These are phyloP conservation scores for Tenodera sinensis DNA, from an alignment of 2,888 invertebrate species.

Conservation along the genomic window DNA sequence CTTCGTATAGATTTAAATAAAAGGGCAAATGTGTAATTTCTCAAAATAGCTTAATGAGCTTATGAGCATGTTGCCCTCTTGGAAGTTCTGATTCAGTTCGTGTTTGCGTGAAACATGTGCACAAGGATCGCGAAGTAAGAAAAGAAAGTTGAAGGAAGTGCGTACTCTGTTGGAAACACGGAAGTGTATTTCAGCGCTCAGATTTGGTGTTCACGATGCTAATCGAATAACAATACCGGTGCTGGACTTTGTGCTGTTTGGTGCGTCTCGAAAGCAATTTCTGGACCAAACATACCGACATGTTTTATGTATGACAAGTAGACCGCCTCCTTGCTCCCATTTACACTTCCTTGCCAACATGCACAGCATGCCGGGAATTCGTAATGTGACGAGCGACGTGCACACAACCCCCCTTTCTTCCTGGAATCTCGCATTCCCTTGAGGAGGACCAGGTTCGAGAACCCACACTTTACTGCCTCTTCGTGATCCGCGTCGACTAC, in stretches of 20 bases:
- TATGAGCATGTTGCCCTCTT: too few species aligned
- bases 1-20: too few species aligned
- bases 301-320: neutral
- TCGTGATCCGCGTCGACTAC: neutral
- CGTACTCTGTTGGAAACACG: too few species aligned
- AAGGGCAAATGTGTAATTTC: too few species aligned
- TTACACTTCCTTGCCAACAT: neutral
- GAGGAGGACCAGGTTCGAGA: neutral
- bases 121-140: too few species aligned
- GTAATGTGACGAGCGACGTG: neutral
- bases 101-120: too few species aligned
- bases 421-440: neutral
- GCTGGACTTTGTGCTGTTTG: neutral
- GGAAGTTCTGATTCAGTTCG: too few species aligned
- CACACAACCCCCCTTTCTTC: neutral
- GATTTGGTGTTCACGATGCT: neutral
- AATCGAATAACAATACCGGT: neutral
- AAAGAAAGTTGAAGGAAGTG: too few species aligned
- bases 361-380: neutral
- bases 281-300: neutral
- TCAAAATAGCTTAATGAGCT: too few species aligned
- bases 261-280: neutral
- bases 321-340: neutral
- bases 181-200: too few species aligned
- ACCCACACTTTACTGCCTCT: neutral